A percentile compares a stretch with the other conserved stretches of the same genome.
Conservation (phyloP, 2,113 vertebrate genomes). For the Gymnogyps californianus region DNA sequence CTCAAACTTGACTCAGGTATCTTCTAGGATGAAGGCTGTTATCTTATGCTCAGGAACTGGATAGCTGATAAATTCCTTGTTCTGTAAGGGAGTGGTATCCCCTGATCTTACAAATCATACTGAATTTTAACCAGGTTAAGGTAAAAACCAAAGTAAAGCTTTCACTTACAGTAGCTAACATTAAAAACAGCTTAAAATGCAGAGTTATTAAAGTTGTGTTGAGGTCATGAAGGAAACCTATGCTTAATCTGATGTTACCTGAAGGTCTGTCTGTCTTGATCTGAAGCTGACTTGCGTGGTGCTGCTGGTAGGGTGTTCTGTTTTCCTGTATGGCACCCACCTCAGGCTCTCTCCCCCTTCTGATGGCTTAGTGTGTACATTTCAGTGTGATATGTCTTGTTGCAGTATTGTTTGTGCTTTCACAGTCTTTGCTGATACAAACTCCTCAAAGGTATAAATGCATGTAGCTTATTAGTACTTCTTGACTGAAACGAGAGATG, state of each 20-base stretch:
- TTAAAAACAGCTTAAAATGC: not conserved
- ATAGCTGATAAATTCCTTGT: not conserved
- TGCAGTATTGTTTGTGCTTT: not conserved
- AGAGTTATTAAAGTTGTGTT: not conserved
- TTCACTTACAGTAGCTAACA: not conserved
- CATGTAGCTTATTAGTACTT: not conserved
- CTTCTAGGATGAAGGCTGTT: not conserved
- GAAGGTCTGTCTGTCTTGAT: not conserved
- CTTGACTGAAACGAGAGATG: not conserved
- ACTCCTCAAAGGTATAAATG: not conserved
- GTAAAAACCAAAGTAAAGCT: not conserved
- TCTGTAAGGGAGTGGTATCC: not conserved
- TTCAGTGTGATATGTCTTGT: not conserved
- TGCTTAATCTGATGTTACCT: not conserved
- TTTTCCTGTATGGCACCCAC: not conserved
- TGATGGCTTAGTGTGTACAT: not conserved
- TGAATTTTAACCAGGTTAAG: not conserved
- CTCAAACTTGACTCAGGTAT: not conserved
- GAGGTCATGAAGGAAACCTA: not conserved
- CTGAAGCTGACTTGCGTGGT: not conserved
- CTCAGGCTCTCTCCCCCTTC: not conserved
- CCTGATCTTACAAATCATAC: not conserved
- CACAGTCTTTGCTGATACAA: not conserved
- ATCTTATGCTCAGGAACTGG: not conserved
- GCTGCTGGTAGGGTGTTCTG: not conserved